These are phyloP conservation scores for Paralvinella palmiformis DNA, from an alignment of 1,140 invertebrate genomes.

Conservation along the genomic window DNA sequence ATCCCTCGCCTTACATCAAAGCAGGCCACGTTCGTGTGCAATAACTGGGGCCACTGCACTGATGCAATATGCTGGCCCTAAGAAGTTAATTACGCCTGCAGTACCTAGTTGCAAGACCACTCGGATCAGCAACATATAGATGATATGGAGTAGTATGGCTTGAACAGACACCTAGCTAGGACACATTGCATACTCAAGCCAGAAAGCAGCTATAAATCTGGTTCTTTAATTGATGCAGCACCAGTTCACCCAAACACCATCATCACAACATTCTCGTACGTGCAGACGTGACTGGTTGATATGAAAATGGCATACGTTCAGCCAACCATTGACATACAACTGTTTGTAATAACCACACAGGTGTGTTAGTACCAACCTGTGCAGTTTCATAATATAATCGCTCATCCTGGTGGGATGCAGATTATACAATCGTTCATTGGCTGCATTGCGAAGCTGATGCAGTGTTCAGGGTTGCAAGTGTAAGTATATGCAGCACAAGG, in stretches of 20 bases:
- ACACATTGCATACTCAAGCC: background rate
- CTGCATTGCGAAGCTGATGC: no score
- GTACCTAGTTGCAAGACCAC: background rate
- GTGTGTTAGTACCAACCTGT: no score
- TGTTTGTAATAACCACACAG: background rate
- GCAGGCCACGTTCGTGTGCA: background rate
- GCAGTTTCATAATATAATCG: no score
- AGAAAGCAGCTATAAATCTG: background rate
- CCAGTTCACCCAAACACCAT: background rate
- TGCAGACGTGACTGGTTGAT: background rate
- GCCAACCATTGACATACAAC: background rate
- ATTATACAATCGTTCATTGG: constrained; percentile 7
- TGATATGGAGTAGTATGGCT: constrained; percentile 6
- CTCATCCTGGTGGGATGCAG: constrained; percentile 2
- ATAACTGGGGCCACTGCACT: background rate
- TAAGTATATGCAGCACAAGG: no score
- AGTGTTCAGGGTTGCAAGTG: no score
- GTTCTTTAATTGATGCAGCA: constrained; percentile 1
- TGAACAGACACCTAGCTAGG: background rate
- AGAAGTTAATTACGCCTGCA: constrained; percentile 2
- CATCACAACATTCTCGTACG: background rate
- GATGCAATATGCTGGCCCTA: constrained; percentile 2
- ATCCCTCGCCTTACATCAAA: background rate
- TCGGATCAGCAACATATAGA: no score
- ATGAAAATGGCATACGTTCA: background rate